Base-by-base conservation (phyloP, 2,888 invertebrate genomes). In the Phrixothrix hirtus region DNA sequence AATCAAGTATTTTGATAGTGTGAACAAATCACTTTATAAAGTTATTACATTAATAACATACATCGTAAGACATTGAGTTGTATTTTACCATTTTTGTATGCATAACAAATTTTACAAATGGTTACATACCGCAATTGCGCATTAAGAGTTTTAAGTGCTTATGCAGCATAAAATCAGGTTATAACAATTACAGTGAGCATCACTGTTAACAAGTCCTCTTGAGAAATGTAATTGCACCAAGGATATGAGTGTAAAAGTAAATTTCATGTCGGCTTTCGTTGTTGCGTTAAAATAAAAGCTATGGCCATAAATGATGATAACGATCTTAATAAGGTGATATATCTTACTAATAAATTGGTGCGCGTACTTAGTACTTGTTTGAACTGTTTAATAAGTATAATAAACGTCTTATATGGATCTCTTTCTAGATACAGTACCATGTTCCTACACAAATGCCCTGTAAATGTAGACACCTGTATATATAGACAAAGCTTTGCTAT, bases 281-380 rank as follows among this genome's bases (percentile, higher is more conserved):
- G 42, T 36, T 43, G 30, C 21, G 42, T 39, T 45, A 55, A 55
- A 45, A 55, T 51, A 51, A 55, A 54, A 47, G 32, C 27, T 29
- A 15, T 35, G 14, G 6, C 38, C 35, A 44, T 55, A 55, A 55
- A 47, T 39, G 47, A 51, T 51, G 55, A 55, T 55, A 43, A 45
- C 41, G 27, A 45, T 51, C 50, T 51, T 55, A 55, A 51, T 55
- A 55, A 51, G 46, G 55, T 47, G 46, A 55, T 51, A 55, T 51
- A 55, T 55, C 51, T 37, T 30, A 15, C 43, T 51, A 50, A 51
- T 55, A 51, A 55, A 55, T 55, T 51, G 42, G 43, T 32, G 29
- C 32, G 6, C n/a, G 29, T 42, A 50, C 35, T 43, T 48, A 48
- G 35, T 34, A 29, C 48, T 48, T 14, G 41, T 35, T 37, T 9